Percentiles rank a stretch among this genome's conserved stretches.
phyloP scores from a whole-genome alignment of 2,113 vertebrate genomes.

The Aspidoscelis tigris region DNA sequence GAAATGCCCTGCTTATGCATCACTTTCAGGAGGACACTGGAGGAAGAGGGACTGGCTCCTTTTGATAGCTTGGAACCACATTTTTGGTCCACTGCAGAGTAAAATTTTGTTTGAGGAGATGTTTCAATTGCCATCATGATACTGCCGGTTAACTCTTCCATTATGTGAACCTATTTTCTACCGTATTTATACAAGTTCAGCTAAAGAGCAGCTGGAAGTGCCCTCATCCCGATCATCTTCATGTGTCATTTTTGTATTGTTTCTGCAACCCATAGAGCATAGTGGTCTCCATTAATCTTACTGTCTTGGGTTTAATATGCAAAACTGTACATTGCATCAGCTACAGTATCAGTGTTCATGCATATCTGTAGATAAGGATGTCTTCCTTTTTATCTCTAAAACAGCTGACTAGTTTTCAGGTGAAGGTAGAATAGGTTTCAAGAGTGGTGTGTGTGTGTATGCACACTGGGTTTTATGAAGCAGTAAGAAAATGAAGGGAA shows the following conservation, averaged over 20 bases:
- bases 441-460: too few species aligned
- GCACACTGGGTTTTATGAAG: neutral
- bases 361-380: neutral
- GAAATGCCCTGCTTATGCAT: neutral
- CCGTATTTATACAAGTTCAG: neutral
- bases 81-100: too few species aligned
- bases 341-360: neutral
- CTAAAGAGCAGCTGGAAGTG: neutral
- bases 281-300: too few species aligned
- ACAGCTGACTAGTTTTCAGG: neutral
- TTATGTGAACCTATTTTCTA: constrained; percentile 10
- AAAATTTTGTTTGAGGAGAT: too few species aligned
- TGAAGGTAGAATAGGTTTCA: neutral
- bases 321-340: too few species aligned
- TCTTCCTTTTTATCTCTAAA: neutral
- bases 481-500: neutral
- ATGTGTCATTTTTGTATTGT: neutral
- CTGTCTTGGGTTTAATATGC: too few species aligned
- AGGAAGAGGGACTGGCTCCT: too few species aligned
- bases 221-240: neutral
- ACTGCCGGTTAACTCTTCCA: too few species aligned
- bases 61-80: too few species aligned
- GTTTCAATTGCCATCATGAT: neutral
- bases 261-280: neutral
- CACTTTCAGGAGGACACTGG: too few species aligned